Evolutionary conservation across 1,140 invertebrate species (phyloP).

Genomic region (Lordiphosa mommai): DNA sequence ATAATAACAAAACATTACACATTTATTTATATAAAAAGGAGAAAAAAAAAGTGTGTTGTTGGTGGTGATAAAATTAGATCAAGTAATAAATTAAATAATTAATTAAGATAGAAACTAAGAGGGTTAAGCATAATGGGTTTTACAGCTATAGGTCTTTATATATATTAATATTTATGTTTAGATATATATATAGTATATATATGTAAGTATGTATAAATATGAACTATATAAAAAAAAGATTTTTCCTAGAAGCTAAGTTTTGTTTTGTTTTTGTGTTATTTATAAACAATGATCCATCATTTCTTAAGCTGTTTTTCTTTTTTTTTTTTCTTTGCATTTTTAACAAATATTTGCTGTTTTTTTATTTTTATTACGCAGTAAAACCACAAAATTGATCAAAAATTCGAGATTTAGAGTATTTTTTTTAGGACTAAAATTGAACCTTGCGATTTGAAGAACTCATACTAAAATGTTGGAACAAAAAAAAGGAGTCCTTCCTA

Average conservation of each 20-base stretch:
- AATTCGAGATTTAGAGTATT: too few relatives aligned
- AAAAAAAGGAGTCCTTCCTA: too few relatives aligned
- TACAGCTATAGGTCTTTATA: constrained; percentile 35
- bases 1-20: constrained; percentile 76
- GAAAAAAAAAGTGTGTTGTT: not conserved
- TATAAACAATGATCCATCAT: constrained; percentile 34
- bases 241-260: constrained; percentile 33
- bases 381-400: too few relatives aligned
- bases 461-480: too few relatives aligned
- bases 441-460: too few relatives aligned
- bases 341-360: constrained; percentile 13
- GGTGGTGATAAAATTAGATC: not conserved
- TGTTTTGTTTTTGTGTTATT: constrained; percentile 19
- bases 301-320: constrained; percentile 4
- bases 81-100: constrained; percentile 42
- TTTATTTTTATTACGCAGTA: too few relatives aligned
- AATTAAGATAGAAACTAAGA: constrained; percentile 36
- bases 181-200: constrained; percentile 21
- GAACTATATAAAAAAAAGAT: constrained; percentile 31
- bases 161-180: constrained; percentile 19
- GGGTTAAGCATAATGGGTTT: constrained; percentile 27
- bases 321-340: constrained; percentile 30
- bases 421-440: too few relatives aligned
- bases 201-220: constrained; percentile 10
- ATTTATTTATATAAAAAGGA: constrained; percentile 41